Percentiles rank a stretch among this genome's conserved stretches.
Conservation (phyloP, 2,797 vertebrate genomes). For the Iguana delicatissima region DNA sequence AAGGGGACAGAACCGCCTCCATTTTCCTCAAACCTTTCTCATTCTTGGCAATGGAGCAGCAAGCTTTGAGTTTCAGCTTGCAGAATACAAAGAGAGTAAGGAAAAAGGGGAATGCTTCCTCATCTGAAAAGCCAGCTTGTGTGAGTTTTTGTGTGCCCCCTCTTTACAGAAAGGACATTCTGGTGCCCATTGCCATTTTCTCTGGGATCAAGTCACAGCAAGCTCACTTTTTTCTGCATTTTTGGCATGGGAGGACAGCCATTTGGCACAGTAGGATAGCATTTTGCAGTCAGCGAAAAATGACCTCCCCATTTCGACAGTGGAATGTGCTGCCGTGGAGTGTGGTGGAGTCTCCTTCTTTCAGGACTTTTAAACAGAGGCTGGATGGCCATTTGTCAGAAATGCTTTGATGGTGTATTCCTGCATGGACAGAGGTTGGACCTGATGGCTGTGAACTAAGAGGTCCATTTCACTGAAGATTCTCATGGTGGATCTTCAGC, state of each 20-base stretch:
- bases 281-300: background rate
- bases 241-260: background rate
- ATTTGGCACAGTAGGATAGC: background rate
- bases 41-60: background rate
- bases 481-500: background rate
- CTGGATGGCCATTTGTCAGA: too few relatives aligned
- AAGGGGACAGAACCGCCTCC: background rate
- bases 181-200: background rate
- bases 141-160: background rate
- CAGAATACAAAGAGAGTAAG: background rate
- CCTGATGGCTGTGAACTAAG: too few relatives aligned
- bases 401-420: too few relatives aligned
- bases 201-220: background rate
- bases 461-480: background rate
- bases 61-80: slow-evolving; percentile 7
- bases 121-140: background rate
- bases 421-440: too few relatives aligned
- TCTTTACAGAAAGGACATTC: background rate
- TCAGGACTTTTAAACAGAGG: too few relatives aligned
- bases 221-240: background rate
- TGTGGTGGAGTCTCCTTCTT: too few relatives aligned
- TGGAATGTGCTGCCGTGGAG: too few relatives aligned
- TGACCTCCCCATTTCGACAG: too few relatives aligned
- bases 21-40: background rate
- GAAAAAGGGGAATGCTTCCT: background rate